These are phyloP conservation scores for Melanostoma mellinum DNA, from an alignment of 2,888 invertebrate genomes.

Conservation along the genomic window DNA sequence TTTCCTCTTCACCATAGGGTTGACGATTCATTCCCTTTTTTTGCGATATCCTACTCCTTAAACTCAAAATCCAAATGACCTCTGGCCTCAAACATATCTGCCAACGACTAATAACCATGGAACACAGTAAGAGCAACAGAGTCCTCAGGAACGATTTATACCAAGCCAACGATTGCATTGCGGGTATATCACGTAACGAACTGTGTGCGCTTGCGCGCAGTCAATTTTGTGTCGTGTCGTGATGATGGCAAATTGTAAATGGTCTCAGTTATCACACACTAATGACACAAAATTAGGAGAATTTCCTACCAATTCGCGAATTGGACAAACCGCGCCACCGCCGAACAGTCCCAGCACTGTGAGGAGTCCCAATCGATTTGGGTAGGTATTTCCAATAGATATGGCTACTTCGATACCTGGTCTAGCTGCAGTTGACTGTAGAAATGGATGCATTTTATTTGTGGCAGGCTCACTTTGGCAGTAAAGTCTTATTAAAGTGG, in stretches of 20 bases:
- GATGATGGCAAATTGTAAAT: conserved; percentile 82
- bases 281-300: conserved; percentile 81
- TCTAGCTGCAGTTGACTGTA: too few species aligned
- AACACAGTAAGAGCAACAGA: conserved; percentile 2
- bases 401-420: not conserved
- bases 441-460: conserved; percentile 31
- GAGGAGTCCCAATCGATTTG: conserved; percentile 30
- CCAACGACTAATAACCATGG: conserved; percentile 61
- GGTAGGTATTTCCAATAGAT: conserved; percentile 22
- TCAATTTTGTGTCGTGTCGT: conserved; percentile 79
- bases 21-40: conserved; percentile 66
- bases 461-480: conserved; percentile 9
- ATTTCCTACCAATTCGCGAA: conserved; percentile 71
- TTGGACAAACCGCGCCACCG: conserved; percentile 57
- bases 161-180: not conserved
- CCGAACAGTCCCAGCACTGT: conserved; percentile 20
- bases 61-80: conserved; percentile 69
- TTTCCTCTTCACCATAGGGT: conserved; percentile 23
- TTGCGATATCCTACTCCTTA: conserved; percentile 44
- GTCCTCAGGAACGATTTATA: not conserved
- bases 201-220: conserved; percentile 34
- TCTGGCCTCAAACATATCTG: conserved; percentile 60
- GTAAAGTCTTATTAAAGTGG: conserved; percentile 44
- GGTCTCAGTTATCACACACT: conserved; percentile 82
- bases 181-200: not conserved